Conservation (phyloP, 30 jellyfish, hydroid and myxozoan genomes). For the Chrysaora quinquecirrha region DNA sequence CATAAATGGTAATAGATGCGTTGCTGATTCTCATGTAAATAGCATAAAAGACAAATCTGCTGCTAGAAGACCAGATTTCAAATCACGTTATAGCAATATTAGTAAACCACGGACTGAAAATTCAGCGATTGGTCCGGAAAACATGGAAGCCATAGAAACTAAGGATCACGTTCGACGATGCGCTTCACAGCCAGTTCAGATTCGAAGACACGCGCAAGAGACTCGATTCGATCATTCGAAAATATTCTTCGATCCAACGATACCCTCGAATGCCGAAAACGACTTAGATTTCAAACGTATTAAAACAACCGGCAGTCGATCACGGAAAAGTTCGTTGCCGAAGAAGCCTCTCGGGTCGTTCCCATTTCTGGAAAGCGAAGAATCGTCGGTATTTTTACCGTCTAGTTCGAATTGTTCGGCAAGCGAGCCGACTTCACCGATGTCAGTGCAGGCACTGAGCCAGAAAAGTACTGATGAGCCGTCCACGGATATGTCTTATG, state of each 20-base stretch:
- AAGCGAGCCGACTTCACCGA: no score
- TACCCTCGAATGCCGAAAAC: constrained; percentile 50
- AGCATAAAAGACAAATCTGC: background rate
- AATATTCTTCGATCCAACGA: constrained; percentile 56
- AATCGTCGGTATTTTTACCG: background rate
- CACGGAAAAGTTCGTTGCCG: background rate
- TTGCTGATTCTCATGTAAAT: no score
- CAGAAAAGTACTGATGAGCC: background rate
- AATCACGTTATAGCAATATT: background rate
- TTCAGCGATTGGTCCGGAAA: background rate
- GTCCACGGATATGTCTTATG: background rate
- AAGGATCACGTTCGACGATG: background rate
- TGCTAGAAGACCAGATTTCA: background rate
- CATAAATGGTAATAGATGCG: constrained; percentile 1
- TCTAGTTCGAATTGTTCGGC: no score
- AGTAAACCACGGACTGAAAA: background rate
- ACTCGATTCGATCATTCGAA: constrained; percentile 59
- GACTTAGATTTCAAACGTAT: background rate
- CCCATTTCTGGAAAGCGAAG: background rate
- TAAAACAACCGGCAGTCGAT: no score
- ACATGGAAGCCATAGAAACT: background rate
- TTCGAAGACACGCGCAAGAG: constrained; percentile 11
- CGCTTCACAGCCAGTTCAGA: constrained; percentile 10
- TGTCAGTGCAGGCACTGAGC: no score
- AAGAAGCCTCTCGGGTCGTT: background rate